Conservation (phyloP, 2,888 invertebrate species). For the Dorcus hopei region DNA sequence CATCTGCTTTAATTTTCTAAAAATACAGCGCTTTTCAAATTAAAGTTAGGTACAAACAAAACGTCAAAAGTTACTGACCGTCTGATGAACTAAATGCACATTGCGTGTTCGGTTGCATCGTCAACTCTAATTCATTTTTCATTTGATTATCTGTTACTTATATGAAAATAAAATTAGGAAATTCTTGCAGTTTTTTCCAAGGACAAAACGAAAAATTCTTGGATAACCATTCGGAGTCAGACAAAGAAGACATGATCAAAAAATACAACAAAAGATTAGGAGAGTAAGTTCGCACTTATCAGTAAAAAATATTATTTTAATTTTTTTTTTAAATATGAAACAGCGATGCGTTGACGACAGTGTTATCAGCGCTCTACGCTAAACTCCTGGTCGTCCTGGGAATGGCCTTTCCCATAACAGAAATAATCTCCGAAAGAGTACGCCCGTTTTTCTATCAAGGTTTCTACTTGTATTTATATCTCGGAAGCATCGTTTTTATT, state of each 20-base stretch:
- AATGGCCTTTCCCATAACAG: constrained; percentile 82
- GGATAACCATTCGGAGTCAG: constrained; percentile 25
- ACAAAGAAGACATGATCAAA: constrained; percentile 39
- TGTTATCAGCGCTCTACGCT: constrained; percentile 78
- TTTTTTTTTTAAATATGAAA: background rate
- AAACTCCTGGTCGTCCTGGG: constrained; percentile 81
- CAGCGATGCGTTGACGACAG: constrained; percentile 69
- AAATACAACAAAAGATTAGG: constrained; percentile 49
- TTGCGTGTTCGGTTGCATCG: no score
- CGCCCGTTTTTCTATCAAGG: constrained; percentile 76
- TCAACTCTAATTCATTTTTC: no score
- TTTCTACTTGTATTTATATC: constrained; percentile 79
- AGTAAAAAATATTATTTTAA: background rate
- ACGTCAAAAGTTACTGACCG: no score
- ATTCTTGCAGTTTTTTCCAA: constrained; percentile 29
- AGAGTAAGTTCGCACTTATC: constrained; percentile 44
- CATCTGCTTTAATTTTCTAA: no score
- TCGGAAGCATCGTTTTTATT: constrained; percentile 73
- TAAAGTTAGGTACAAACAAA: no score
- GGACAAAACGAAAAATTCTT: constrained; percentile 30
- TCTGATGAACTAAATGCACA: no score
- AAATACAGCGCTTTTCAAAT: no score
- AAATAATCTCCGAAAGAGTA: constrained; percentile 76
- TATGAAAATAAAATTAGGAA: no score
- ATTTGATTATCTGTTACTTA: no score